phyloP scores from a whole-genome alignment of 2,113 vertebrate species.

The Phaethornis superciliosus region DNA sequence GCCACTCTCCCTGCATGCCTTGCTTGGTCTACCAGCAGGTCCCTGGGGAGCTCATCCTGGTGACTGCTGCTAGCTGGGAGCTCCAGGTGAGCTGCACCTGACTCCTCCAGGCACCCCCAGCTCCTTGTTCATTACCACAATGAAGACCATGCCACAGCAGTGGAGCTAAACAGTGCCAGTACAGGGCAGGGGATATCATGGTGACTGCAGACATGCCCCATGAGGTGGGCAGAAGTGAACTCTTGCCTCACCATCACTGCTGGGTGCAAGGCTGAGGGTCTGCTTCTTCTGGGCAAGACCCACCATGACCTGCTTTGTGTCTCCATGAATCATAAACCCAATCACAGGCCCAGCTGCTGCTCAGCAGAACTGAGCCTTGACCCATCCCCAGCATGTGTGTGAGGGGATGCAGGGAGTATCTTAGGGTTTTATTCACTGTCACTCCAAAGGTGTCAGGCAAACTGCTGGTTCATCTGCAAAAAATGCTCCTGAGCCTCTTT shows the following conservation, averaged over 20 bases:
- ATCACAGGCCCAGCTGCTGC: accelerated
- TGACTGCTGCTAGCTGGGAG: not conserved
- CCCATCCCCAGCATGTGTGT: accelerated
- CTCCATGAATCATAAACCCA: not conserved
- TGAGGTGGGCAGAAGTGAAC: not conserved
- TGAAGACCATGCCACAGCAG: not conserved
- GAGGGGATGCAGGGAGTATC: not conserved
- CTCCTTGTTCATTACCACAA: not conserved
- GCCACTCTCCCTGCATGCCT: not conserved
- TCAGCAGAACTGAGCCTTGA: not conserved
- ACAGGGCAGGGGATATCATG: not conserved
- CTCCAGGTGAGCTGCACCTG: not conserved
- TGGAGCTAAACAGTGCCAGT: not conserved
- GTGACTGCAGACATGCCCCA: accelerated
- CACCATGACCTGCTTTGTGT: not conserved
- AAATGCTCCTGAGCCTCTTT: not conserved
- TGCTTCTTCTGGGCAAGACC: not conserved
- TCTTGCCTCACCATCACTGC: not conserved
- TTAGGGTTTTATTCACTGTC: not conserved
- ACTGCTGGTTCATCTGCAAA: not conserved
- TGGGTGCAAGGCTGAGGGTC: accelerated
- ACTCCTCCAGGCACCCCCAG: not conserved
- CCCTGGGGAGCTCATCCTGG: not conserved
- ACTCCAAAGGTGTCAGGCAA: not conserved
- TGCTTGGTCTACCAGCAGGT: not conserved